Conservation (phyloP, 2,888 invertebrate genomes). For the Synanthedon andrenaeformis region DNA sequence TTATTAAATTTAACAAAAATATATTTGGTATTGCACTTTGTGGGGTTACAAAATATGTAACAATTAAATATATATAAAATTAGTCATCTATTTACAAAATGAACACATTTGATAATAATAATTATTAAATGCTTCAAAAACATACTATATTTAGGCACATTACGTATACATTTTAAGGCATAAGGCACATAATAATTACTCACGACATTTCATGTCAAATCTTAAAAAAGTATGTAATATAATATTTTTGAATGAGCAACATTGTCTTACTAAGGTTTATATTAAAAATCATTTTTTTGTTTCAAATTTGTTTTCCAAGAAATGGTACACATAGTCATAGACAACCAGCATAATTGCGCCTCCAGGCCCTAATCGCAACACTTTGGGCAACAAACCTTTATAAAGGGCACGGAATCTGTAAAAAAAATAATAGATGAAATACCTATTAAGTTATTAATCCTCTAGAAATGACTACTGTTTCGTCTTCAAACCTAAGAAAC, state of each 20-base stretch:
- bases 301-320: conserved; percentile 67
- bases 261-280: too few species aligned
- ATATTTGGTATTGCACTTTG: background rate
- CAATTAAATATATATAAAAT: too few species aligned
- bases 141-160: too few species aligned
- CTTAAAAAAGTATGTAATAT: too few species aligned
- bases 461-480: background rate
- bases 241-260: too few species aligned
- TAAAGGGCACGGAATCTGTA: conserved; percentile 87
- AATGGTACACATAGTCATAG: conserved; percentile 87
- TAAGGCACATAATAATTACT: too few species aligned
- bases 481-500: too few species aligned
- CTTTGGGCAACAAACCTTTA: conserved; percentile 92
- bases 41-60: background rate
- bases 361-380: conserved; percentile 91
- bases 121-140: too few species aligned
- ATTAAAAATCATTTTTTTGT: conserved; percentile 4
- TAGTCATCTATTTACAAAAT: too few species aligned
- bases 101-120: too few species aligned
- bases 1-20: background rate
- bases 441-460: background rate
- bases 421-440: conserved; percentile 15
- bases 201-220: too few species aligned
- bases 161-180: too few species aligned
- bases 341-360: conserved; percentile 96